These are phyloP conservation scores for Tychaedon coryphoeus DNA, from an alignment of 2,113 vertebrate genomes.

Conservation along the genomic window DNA sequence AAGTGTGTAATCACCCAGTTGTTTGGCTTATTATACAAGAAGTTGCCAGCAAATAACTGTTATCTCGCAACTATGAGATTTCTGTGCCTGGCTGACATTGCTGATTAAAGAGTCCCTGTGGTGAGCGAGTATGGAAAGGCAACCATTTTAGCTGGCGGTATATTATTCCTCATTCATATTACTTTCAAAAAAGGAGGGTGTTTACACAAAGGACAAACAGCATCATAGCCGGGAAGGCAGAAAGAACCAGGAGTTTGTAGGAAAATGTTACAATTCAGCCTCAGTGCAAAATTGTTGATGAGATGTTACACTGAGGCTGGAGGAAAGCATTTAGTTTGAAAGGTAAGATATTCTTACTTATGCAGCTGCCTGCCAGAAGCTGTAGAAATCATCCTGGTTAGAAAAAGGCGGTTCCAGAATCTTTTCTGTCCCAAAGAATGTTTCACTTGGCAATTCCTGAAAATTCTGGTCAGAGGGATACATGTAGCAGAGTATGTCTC, in stretches of 20 bases:
- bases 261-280: neutral
- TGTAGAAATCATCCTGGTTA: neutral
- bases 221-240: constrained; percentile 6
- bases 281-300: neutral
- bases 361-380: neutral
- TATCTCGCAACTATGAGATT: constrained; percentile 46
- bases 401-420: neutral
- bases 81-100: constrained; percentile 31
- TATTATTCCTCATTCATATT: neutral
- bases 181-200: neutral
- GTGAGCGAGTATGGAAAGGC: neutral
- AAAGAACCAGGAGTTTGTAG: neutral
- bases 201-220: neutral
- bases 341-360: neutral
- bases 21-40: constrained; percentile 36
- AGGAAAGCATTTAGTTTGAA: neutral
- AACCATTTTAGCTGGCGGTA: neutral
- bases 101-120: constrained; percentile 48
- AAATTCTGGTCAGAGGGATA: neutral
- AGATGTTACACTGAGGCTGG: neutral
- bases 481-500: neutral
- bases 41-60: constrained; percentile 45
- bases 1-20: constrained; percentile 27
- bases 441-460: neutral
- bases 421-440: neutral